phyloP scores from a whole-genome alignment of 2,113 vertebrate species.

The Trogon surrucura region DNA sequence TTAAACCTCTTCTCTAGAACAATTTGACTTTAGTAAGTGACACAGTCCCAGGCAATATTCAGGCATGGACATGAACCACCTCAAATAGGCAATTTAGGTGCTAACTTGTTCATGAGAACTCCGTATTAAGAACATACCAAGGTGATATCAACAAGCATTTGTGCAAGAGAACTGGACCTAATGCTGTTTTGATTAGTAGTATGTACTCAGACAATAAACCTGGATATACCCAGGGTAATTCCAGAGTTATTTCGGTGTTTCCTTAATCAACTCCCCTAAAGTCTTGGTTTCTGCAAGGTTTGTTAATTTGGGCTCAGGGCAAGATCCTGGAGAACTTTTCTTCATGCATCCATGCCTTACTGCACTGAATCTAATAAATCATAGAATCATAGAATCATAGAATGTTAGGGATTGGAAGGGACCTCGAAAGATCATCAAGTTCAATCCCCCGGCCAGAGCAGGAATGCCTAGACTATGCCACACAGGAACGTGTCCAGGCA shows the following conservation, averaged over 20 bases:
- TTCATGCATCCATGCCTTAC: no score
- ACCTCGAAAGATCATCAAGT: no score
- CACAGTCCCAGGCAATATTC: neutral
- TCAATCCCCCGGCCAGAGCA: no score
- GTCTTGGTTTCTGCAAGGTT: neutral
- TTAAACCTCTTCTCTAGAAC: neutral
- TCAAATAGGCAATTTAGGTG: neutral
- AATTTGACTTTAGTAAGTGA: neutral
- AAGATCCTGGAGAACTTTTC: neutral
- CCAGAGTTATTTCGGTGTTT: neutral
- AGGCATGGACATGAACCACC: neutral
- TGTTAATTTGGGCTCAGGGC: neutral
- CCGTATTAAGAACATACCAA: neutral
- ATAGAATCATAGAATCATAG: no score
- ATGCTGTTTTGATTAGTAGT: neutral
- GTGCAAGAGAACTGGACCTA: neutral
- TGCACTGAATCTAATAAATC: rapidly evolving
- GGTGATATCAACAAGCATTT: neutral
- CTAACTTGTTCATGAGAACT: neutral
- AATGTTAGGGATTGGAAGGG: no score
- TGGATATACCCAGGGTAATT: neutral
- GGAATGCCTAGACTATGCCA: no score
- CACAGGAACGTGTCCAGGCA: no score
- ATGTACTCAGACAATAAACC: neutral
- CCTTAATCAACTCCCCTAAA: neutral